These are phyloP conservation scores for Neostethus bicornis DNA, from an alignment of 2,797 vertebrate genomes.

Conservation along the genomic window DNA sequence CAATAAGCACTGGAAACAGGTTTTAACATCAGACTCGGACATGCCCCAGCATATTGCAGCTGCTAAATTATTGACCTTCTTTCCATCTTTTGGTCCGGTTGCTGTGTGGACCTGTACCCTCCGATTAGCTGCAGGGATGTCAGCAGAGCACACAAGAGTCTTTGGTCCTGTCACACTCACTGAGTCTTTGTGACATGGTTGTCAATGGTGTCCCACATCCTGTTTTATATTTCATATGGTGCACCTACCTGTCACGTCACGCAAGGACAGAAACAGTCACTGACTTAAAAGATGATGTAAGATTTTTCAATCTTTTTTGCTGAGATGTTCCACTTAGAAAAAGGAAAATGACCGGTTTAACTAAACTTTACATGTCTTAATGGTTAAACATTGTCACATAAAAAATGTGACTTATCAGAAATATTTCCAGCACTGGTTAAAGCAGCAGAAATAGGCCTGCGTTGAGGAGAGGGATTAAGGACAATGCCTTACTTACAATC, in stretches of 20 bases:
- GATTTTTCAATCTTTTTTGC: conserved; percentile 20
- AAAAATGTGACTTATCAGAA: not conserved
- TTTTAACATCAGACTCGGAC: conserved; percentile 40
- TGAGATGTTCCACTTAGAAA: conserved; percentile 13
- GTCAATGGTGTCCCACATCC: conserved; percentile 70
- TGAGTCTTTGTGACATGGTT: conserved; percentile 83
- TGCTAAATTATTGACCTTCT: conserved; percentile 87
- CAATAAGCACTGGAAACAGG: conserved; percentile 36
- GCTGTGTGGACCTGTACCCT: conserved; percentile 83
- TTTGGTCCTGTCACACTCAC: conserved; percentile 73
- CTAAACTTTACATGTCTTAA: not conserved
- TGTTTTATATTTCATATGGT: conserved; percentile 78
- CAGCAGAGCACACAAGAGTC: conserved; percentile 70
- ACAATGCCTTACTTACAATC: conserved; percentile 33
- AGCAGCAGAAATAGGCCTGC: conserved; percentile 8
- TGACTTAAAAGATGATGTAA: conserved; percentile 50
- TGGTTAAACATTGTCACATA: not conserved
- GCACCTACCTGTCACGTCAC: conserved; percentile 68
- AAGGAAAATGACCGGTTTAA: not conserved
- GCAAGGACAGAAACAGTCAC: conserved; percentile 58
- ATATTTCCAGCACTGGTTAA: not conserved
- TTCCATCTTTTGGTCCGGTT: conserved; percentile 79
- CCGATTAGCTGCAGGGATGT: conserved; percentile 86
- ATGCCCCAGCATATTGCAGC: conserved; percentile 79
- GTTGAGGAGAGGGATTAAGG: not conserved